Evolutionary conservation across 2,797 vertebrate genomes (phyloP), one percentile per base, ranked within the genome.

Genomic region (Cephalopachus bancanus): DNA sequence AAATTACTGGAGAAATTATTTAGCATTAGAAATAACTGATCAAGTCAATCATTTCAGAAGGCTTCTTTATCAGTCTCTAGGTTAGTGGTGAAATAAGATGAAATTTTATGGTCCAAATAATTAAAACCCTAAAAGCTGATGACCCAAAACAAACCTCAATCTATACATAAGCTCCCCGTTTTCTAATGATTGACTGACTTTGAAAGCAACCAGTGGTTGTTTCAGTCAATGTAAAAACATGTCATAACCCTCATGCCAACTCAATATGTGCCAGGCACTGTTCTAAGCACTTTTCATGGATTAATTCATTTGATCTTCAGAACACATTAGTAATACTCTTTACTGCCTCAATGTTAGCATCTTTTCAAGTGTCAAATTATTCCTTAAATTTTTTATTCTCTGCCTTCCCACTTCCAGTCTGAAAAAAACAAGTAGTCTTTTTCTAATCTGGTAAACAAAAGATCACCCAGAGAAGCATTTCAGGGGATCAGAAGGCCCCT

Each of bases 1-100:
- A 86, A 89, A 72, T 78, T 83, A 49, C 26, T 20, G 33, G 80
- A 88, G 16, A 37, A 65, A 51, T 62, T 30, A 24, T 65, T 89
- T 72, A 65, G 28, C n/a, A 55, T 22, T 11, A 1, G 11, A 12
- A 44, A 72, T 22, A 89, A 57, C 5, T 51, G n/a, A 91, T 92
- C n/a, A 75, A 8, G 33, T 90, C 86, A 95, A 44, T 86, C 51
- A 71, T 72, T 95, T 62, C 78, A 53, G 64, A 83, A 74, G 22
- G 7, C 20, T 65, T 62, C n/a, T 83, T 75, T 10, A 15, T 49
- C 20, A 24, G 44, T n/a, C n/a, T 64, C 44, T 65, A 83, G 71
- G 64, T 53, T 90, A 44, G 17, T 33, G 30, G 53, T 74, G 6
- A 88, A 83, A 84, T 69, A 62, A 80, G 26, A 75, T 17, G 64